Evolutionary conservation across 2,888 invertebrate species (phyloP).

Genomic region (Steromphala cineraria): DNA sequence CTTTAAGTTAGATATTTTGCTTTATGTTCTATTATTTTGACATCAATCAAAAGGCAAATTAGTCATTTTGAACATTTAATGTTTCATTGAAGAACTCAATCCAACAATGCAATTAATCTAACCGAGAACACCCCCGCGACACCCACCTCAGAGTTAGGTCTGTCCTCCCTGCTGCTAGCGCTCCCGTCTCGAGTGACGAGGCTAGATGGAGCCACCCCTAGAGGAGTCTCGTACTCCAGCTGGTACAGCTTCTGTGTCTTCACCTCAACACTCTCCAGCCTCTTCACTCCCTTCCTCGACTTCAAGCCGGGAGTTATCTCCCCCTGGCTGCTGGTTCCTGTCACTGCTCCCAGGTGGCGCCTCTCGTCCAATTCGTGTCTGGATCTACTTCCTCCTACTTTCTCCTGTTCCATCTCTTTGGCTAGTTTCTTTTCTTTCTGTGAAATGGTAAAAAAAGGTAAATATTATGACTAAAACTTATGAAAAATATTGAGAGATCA

Average conservation of each 20-base stretch:
- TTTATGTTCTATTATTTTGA: no score
- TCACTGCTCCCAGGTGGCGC: not conserved
- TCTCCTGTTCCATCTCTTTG: not conserved
- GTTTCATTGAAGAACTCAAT: no score
- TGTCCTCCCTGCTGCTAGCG: not conserved
- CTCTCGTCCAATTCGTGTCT: not conserved
- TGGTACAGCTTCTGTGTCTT: not conserved
- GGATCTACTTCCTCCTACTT: not conserved
- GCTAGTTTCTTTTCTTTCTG: conserved; percentile 8
- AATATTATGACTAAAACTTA: no score
- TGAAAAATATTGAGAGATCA: no score
- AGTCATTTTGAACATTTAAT: no score
- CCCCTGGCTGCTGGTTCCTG: not conserved
- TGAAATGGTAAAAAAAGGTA: not conserved
- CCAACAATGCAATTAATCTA: no score
- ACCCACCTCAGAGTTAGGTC: not conserved
- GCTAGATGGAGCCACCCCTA: not conserved
- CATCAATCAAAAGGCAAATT: no score
- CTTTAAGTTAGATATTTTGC: no score
- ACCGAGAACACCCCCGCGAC: no score
- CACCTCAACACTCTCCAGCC: not conserved
- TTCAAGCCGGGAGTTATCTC: not conserved
- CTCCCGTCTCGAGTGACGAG: not conserved
- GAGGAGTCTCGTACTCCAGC: not conserved
- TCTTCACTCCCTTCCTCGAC: not conserved